Evolutionary conservation across 2,888 invertebrate genomes (phyloP).

Genomic region (Cheilosia impressa): DNA sequence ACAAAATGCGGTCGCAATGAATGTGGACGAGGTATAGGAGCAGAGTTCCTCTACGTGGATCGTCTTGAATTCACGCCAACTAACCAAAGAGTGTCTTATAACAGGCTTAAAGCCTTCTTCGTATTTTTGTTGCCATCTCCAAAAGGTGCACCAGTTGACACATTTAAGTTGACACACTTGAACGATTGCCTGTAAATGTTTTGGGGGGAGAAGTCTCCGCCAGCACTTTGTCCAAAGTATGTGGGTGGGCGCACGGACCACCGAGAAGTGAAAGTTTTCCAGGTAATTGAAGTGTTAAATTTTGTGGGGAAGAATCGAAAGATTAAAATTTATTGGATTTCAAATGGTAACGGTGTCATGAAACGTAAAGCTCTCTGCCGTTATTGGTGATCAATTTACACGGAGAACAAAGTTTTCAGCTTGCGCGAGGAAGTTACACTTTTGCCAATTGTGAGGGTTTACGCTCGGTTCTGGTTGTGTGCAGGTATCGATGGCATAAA

Average conservation of each 20-base stretch:
- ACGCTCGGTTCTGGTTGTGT: constrained; percentile 29
- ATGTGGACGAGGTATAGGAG: constrained; percentile 15
- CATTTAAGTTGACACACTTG: constrained; percentile 75
- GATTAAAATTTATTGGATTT: constrained; percentile 75
- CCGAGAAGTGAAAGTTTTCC: constrained; percentile 57
- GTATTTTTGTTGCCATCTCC: constrained; percentile 13
- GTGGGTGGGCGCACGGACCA: constrained; percentile 24
- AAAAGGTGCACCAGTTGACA: constrained; percentile 69
- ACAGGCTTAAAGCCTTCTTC: constrained; percentile 59
- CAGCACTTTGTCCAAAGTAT: constrained; percentile 61
- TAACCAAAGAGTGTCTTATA: constrained; percentile 61
- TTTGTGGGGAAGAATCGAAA: constrained; percentile 74
- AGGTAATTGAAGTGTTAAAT: constrained; percentile 75
- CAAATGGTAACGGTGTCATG: constrained; percentile 73
- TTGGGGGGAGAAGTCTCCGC: constrained; percentile 38
- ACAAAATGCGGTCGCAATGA: constrained; percentile 66
- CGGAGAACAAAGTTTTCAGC: constrained; percentile 48
- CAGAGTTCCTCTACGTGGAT: constrained; percentile 64
- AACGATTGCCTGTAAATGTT: constrained; percentile 70
- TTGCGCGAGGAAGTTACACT: constrained; percentile 43
- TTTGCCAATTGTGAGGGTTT: constrained; percentile 45
- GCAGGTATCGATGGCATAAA: constrained; percentile 43
- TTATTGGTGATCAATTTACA: constrained; percentile 74
- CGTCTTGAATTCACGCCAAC: constrained; percentile 46
- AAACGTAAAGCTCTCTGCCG: constrained; percentile 70